Evolutionary conservation across 35 echinoderm and acorn worm species (phyloP).

Genomic region (Apostichopus californicus): DNA sequence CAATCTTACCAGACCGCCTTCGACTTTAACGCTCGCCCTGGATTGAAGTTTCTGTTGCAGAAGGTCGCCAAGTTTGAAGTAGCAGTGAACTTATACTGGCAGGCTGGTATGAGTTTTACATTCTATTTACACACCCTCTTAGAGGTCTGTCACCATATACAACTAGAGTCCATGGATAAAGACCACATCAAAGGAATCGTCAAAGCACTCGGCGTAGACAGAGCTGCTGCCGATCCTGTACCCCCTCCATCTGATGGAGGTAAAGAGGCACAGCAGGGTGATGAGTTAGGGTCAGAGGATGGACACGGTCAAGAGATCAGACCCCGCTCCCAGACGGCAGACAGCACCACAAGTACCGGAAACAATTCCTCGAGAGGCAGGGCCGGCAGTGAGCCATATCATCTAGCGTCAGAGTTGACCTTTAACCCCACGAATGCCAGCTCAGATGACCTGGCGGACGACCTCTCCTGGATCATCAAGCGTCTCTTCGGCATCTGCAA

Average conservation of each 20-base stretch:
- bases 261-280: constrained; percentile 16
- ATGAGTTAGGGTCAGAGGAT: neutral
- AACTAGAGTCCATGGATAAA: constrained; percentile 60
- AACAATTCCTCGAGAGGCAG: constrained; percentile 49
- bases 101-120: constrained; percentile 95
- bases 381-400: constrained; percentile 57
- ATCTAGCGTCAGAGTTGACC: constrained; percentile 79
- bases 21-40: constrained; percentile 91
- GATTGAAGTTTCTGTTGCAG: constrained; percentile 98
- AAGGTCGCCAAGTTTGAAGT: constrained; percentile 97
- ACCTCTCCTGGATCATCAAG: constrained; percentile 84
- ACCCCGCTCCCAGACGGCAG: constrained; percentile 63
- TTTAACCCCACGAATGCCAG: constrained; percentile 56
- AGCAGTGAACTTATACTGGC: constrained; percentile 93
- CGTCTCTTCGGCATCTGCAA: constrained; percentile 88
- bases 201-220: constrained; percentile 25
- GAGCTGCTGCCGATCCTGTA: neutral
- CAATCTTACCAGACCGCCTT: constrained; percentile 97
- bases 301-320: neutral
- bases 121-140: constrained; percentile 97
- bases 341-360: constrained; percentile 59
- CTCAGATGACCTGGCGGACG: neutral
- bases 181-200: constrained; percentile 74
- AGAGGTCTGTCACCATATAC: constrained; percentile 89
- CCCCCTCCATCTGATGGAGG: neutral